Conservation (phyloP, 2,113 vertebrate genomes). For the Dromas ardeola region DNA sequence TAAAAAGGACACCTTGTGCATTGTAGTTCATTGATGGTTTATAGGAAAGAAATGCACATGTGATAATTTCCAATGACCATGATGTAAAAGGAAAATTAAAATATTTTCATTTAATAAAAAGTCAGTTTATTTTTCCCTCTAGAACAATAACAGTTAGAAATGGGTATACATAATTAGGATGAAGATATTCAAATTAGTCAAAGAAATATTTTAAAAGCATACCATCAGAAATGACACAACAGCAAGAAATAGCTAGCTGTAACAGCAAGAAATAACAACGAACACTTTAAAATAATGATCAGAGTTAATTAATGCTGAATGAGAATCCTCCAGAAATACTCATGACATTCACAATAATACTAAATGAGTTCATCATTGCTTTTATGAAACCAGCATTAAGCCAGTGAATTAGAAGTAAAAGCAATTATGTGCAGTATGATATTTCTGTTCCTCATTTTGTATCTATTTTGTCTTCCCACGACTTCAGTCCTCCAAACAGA, state of each 20-base stretch:
- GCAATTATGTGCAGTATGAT: background rate
- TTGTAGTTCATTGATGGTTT: background rate
- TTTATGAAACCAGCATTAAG: constrained; percentile 38
- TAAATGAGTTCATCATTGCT: constrained; percentile 35
- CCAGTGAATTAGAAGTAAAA: constrained; percentile 20
- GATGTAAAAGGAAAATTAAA: background rate
- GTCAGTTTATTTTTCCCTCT: background rate
- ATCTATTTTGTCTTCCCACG: constrained; percentile 22
- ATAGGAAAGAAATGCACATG: background rate
- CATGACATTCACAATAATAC: background rate
- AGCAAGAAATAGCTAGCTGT: background rate
- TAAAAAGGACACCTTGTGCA: background rate
- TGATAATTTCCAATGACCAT: background rate
- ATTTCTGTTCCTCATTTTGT: constrained; percentile 31
- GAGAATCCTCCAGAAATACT: background rate
- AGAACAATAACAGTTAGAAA: background rate
- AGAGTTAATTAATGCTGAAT: constrained; percentile 31
- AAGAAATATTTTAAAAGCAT: background rate
- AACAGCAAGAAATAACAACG: background rate
- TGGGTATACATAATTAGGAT: background rate
- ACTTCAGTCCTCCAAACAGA: constrained; percentile 21
- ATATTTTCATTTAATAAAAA: background rate
- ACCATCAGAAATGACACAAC: background rate
- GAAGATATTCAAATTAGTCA: background rate
- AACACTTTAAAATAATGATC: constrained; percentile 18